A percentile compares a stretch with the other conserved stretches of the same genome.
phyloP scores from a whole-genome alignment of 2,888 invertebrate genomes.

The Oasisia sp. region DNA sequence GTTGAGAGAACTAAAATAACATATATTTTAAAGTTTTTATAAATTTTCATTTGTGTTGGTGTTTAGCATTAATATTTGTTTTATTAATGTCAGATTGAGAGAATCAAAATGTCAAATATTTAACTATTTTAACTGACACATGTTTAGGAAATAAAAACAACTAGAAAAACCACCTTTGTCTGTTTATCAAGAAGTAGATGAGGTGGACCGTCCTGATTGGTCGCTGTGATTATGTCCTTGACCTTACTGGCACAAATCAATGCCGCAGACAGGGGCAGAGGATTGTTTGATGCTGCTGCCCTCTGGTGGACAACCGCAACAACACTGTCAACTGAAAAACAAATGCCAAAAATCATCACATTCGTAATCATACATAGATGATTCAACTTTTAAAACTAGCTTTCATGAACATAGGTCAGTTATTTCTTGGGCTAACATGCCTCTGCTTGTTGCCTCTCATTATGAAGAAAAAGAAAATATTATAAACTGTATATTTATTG shows the following conservation, averaged over 20 bases:
- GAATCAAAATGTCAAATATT: not conserved
- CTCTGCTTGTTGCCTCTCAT: not conserved
- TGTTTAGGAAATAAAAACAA: not conserved
- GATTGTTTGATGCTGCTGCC: not conserved
- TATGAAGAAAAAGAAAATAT: not conserved
- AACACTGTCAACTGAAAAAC: not conserved
- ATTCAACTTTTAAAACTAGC: not conserved
- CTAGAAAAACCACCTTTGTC: not conserved
- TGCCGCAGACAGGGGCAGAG: not conserved
- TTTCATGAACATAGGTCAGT: not conserved
- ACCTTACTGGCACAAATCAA: constrained; percentile 2
- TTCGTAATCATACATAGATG: not conserved
- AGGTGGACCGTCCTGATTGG: not conserved
- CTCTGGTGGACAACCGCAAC: constrained; percentile 17
- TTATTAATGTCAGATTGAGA: not conserved
- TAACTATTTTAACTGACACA: not conserved
- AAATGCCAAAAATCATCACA: not conserved
- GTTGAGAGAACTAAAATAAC: too few relatives aligned
- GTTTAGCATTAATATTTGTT: not conserved
- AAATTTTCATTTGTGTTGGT: not conserved
- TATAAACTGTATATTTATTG: too few relatives aligned
- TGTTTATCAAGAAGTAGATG: not conserved
- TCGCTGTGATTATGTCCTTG: constrained; percentile 4
- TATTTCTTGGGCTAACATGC: not conserved
- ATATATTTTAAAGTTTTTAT: too few relatives aligned